phyloP scores from a whole-genome alignment of 2,888 invertebrate genomes.

The Agrypnus murinus region DNA sequence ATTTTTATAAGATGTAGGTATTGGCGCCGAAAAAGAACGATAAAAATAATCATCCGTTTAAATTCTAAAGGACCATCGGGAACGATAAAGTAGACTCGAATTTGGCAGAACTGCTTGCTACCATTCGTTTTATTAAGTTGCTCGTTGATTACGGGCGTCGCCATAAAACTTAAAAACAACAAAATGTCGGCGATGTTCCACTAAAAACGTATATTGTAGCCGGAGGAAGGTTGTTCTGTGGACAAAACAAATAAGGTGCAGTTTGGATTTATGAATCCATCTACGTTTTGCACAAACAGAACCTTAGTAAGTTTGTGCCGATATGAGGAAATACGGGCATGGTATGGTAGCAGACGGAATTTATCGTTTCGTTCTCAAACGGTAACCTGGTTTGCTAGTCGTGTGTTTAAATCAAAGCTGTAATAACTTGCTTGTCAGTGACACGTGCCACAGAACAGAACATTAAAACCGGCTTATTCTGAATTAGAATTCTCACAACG shows the following conservation, averaged over 20 bases:
- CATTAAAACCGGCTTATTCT: constrained; percentile 45
- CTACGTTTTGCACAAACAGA: constrained; percentile 45
- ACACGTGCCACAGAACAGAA: constrained; percentile 55
- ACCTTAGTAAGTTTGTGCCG: constrained; percentile 34
- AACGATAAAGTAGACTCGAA: constrained; percentile 28
- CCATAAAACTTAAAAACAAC: constrained; percentile 30
- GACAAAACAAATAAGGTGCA: constrained; percentile 39
- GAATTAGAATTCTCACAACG: constrained; percentile 42
- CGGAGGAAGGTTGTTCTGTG: constrained; percentile 6
- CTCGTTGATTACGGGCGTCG: constrained; percentile 23
- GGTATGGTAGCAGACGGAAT: constrained; percentile 46
- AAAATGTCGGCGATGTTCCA: constrained; percentile 19
- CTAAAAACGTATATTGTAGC: constrained; percentile 21
- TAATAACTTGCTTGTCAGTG: constrained; percentile 63
- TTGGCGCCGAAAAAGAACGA: constrained; percentile 24
- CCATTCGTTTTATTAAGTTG: constrained; percentile 30
- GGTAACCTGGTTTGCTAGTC: constrained; percentile 51
- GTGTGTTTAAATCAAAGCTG: constrained; percentile 62
- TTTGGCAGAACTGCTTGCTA: constrained; percentile 21
- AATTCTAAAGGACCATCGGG: constrained; percentile 25
- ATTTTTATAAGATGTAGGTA: neutral
- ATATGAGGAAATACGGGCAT: constrained; percentile 34
- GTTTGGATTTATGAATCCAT: constrained; percentile 40
- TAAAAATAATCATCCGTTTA: constrained; percentile 32
- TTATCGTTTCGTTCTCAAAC: constrained; percentile 49